Evolutionary conservation across 1,140 invertebrate genomes (phyloP), one percentile per base, ranked within the genome.

Genomic region (Drosophila kohkoa): DNA sequence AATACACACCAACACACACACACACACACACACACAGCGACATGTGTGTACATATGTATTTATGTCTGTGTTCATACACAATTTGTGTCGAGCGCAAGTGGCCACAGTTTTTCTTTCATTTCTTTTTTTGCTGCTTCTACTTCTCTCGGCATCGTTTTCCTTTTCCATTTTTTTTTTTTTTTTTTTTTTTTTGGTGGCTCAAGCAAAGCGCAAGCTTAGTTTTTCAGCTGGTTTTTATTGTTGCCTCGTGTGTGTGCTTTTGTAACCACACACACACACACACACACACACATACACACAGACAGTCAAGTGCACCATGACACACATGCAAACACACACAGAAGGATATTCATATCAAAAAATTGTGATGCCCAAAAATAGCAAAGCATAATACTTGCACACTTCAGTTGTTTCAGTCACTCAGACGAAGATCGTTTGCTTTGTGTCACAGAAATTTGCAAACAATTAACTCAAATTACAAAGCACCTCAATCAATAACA

Each of bases 21-120:
- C 45, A 45, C 41, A 46, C 11, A 60, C n/a, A 28, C n/a, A 41
- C 5, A 62, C 45, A 45, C 41, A 38, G 35, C 35, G 35, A n/a
- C 41, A 43, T 43, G 8, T 68, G 67, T 57, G 49, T 59, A 55
- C 45, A 55, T 67, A 20, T 71, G 65, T 64, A 69, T 58, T 32
- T 79, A 57, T 59, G 46, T 48, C 28, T 55, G 49, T 59, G 49
- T 59, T 54, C 57, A 59, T 60, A 75, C 54, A 45, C 57, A 66
- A 64, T 71, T 63, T 64, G 66, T 75, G 75, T 74, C 58, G 69
- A 74, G 57, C 55, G 41, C 41, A 73, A 74, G 65, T 74, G 71
- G 64, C 55, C 65, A 30, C 65, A 69, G 38, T 68, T 74, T 73
- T 67, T 67, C 54, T 57, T 57, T 41, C 54, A 38, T 43, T 41